phyloP scores from a whole-genome alignment of 2,888 invertebrate species.

The Arctia plantaginis region DNA sequence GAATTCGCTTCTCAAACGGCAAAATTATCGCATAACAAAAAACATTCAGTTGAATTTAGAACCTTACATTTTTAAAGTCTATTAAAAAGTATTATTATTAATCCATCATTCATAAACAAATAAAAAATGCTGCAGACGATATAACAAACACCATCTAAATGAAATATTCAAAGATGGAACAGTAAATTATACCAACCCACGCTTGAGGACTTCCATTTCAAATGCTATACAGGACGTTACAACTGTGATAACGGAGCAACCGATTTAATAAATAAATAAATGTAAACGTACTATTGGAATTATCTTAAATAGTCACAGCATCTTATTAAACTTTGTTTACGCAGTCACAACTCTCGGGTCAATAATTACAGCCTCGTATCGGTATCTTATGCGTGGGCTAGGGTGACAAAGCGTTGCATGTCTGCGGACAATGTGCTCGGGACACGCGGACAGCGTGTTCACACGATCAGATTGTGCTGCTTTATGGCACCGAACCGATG shows the following conservation, averaged over 20 bases:
- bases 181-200: not conserved
- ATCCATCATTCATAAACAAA: not conserved
- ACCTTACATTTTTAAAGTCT: not conserved
- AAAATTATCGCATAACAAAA: not conserved
- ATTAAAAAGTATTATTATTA: not conserved
- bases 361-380: conserved; percentile 53
- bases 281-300: not conserved
- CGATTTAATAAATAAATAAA: not conserved
- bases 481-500: conserved; percentile 76
- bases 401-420: conserved; percentile 85
- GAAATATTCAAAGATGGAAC: not conserved
- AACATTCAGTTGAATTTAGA: not conserved
- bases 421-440: conserved; percentile 73
- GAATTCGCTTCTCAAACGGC: not conserved
- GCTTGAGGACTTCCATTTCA: not conserved
- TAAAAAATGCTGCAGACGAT: not conserved
- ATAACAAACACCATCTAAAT: not conserved
- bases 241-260: not conserved
- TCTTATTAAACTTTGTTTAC: conserved; percentile 35
- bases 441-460: conserved; percentile 80
- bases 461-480: conserved; percentile 83
- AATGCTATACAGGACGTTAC: not conserved
- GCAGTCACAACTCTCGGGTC: conserved; percentile 45
- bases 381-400: conserved; percentile 66
- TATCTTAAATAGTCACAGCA: conserved; percentile 25